phyloP scores from a whole-genome alignment of 1,140 invertebrate species.

The Drosophila littoralis region DNA sequence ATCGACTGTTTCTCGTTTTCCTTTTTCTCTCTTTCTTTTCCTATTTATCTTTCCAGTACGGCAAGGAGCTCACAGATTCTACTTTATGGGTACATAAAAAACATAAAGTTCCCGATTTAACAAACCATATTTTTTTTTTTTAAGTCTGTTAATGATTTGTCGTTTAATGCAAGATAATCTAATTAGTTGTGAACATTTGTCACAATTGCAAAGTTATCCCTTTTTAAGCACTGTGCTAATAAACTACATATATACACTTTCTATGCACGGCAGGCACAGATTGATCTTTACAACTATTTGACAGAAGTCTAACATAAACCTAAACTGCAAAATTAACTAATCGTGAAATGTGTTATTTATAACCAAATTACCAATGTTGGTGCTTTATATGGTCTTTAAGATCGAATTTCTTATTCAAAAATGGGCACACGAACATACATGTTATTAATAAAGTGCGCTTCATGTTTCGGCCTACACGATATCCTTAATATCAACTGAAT shows the following conservation, averaged over 20 bases:
- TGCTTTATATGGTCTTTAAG: too few relatives aligned
- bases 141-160: slow-evolving; percentile 33
- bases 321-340: background rate
- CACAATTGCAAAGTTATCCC: background rate
- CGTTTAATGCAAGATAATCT: slow-evolving; percentile 8
- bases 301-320: background rate
- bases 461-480: too few relatives aligned
- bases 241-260: background rate
- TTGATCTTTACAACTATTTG: background rate
- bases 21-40: slow-evolving; percentile 56
- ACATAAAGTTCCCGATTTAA: slow-evolving; percentile 14
- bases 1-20: slow-evolving; percentile 51
- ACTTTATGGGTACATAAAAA: slow-evolving; percentile 84
- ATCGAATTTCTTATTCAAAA: too few relatives aligned
- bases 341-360: too few relatives aligned
- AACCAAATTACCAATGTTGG: too few relatives aligned
- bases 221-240: slow-evolving; percentile 11
- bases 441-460: too few relatives aligned
- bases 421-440: too few relatives aligned
- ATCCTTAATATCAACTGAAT: too few relatives aligned
- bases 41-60: slow-evolving; percentile 83
- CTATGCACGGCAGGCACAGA: background rate
- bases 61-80: slow-evolving; percentile 85
- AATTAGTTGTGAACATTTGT: background rate
- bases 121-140: slow-evolving; percentile 30